Conservation (phyloP, 1,140 invertebrate genomes). For the Zaprionus inermis region DNA sequence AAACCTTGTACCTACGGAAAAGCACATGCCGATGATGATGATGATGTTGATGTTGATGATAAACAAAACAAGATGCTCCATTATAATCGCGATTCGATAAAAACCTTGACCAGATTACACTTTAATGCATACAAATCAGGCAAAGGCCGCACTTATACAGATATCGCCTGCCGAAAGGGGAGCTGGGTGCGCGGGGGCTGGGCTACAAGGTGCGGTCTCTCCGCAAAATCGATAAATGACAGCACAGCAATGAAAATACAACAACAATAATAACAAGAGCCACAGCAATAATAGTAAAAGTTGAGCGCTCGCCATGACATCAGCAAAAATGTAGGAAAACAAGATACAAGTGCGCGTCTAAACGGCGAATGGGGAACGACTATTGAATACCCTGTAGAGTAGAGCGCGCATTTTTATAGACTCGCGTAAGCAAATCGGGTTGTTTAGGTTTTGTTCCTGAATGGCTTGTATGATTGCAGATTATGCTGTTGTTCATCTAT, state of each 20-base stretch:
- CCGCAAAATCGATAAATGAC: conserved; percentile 80
- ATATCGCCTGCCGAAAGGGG: conserved; percentile 35
- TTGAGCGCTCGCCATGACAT: conserved; percentile 67
- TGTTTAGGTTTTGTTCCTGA: no score
- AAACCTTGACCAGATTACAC: conserved; percentile 77
- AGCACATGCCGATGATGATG: conserved; percentile 24
- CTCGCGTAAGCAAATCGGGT: no score
- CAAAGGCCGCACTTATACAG: conserved; percentile 58
- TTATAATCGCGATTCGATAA: conserved; percentile 36
- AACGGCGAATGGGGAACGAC: conserved; percentile 8
- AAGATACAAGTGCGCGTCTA: background rate
- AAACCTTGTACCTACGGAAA: conserved; percentile 5
- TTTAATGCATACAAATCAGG: conserved; percentile 77
- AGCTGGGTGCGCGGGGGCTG: background rate
- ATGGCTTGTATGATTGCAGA: no score
- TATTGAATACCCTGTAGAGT: conserved; percentile 28
- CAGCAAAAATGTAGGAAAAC: conserved; percentile 59
- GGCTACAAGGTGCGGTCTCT: conserved; percentile 39
- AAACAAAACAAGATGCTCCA: conserved; percentile 60
- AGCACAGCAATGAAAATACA: conserved; percentile 72
- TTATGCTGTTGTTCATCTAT: no score
- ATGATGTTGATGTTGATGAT: conserved; percentile 39
- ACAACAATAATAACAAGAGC: conserved; percentile 38
- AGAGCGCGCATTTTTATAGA: background rate
- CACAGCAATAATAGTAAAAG: conserved; percentile 72